These are phyloP conservation scores for Hemicordylus capensis DNA, from an alignment of 2,113 vertebrate genomes.

Conservation along the genomic window DNA sequence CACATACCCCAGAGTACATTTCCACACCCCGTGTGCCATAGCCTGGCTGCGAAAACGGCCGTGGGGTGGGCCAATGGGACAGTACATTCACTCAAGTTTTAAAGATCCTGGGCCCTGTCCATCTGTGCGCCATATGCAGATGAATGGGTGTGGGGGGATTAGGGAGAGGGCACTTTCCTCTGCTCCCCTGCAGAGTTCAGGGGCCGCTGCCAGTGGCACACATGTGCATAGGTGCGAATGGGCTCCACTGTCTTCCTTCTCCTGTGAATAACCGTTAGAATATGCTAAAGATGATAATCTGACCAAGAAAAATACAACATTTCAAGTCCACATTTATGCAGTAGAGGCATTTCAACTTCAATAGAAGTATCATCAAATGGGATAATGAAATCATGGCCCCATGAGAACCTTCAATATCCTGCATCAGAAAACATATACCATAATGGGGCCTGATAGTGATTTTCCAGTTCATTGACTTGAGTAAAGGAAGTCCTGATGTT, in stretches of 20 bases:
- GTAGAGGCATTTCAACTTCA: slow-evolving; percentile 24
- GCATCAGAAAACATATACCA: slow-evolving; percentile 47
- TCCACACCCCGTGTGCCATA: too few relatives aligned
- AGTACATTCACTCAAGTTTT: too few relatives aligned
- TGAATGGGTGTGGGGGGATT: too few relatives aligned
- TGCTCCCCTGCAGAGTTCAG: too few relatives aligned
- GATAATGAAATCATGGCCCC: slow-evolving; percentile 28
- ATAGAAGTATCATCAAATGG: slow-evolving; percentile 36
- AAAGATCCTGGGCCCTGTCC: too few relatives aligned
- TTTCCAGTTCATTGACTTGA: slow-evolving; percentile 51
- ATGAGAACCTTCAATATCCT: slow-evolving; percentile 37
- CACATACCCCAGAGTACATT: too few relatives aligned
- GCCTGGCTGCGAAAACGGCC: too few relatives aligned
- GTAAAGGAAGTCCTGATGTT: slow-evolving; percentile 44
- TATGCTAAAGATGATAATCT: slow-evolving; percentile 23
- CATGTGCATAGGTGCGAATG: too few relatives aligned
- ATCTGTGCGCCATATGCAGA: too few relatives aligned
- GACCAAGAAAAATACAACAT: slow-evolving; percentile 5
- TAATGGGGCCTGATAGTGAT: slow-evolving; percentile 45
- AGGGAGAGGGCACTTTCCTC: too few relatives aligned
- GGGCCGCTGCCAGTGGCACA: too few relatives aligned
- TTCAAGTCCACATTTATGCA: slow-evolving; percentile 36
- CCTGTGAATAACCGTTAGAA: slow-evolving; percentile 18
- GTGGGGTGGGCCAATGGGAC: too few relatives aligned
- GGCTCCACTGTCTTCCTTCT: slow-evolving; percentile 29